Evolutionary conservation across 2,888 invertebrate species (phyloP).

Genomic region (Liopterus haemorrhoidalis): DNA sequence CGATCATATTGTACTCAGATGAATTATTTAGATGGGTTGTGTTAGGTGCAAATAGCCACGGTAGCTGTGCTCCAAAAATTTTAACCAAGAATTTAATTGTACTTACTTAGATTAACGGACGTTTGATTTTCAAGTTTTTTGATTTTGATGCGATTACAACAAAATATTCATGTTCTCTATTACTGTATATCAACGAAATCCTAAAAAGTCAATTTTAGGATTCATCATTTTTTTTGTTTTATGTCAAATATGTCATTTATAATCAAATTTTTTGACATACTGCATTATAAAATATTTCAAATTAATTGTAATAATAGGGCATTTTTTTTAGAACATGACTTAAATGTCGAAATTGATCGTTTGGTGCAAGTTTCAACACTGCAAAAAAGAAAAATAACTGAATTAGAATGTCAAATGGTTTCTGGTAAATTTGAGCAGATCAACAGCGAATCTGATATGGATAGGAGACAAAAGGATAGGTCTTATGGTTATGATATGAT

Average conservation of each 20-base stretch:
- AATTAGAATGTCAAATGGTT: constrained; percentile 42
- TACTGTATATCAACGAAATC: no score
- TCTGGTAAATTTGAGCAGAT: constrained; percentile 25
- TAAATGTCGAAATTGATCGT: constrained; percentile 50
- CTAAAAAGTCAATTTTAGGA: no score
- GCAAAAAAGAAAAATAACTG: constrained; percentile 46
- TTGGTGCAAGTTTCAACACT: constrained; percentile 44
- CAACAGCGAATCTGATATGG: neutral
- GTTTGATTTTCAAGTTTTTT: no score
- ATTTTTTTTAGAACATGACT: constrained; percentile 46
- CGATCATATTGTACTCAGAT: no score
- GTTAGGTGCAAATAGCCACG: no score
- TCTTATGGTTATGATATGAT: neutral
- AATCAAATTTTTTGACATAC: no score
- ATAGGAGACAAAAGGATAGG: constrained; percentile 6
- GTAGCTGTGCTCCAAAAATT: no score
- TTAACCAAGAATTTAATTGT: no score
- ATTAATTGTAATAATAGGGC: neutral
- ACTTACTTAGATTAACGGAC: no score
- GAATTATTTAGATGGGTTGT: no score
- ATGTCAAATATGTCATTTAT: neutral
- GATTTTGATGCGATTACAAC: no score
- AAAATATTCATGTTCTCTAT: no score
- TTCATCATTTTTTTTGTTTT: constrained; percentile 3
- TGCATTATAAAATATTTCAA: constrained; percentile 1